Evolutionary conservation across 2,113 vertebrate genomes (phyloP), one percentile per base, ranked within the genome.

Genomic region (Macaca mulatta): DNA sequence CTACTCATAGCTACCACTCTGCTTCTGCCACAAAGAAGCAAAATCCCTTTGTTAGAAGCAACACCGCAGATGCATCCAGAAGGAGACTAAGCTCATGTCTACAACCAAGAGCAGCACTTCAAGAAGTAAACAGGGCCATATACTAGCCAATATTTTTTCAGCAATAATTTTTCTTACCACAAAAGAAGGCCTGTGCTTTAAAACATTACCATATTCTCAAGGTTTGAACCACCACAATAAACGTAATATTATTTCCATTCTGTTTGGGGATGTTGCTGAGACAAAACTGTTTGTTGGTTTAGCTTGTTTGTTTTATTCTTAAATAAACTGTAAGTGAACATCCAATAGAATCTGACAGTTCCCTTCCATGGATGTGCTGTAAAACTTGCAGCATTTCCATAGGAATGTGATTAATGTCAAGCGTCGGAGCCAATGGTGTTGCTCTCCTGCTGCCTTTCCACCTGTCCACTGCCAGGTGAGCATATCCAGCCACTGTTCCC

Each of bases 371-470:
- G 96, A 72, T 89, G 69, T 88, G 94, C 97, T 98, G 93, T 98
- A 97, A 97, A 97, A 96, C 93, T 55, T 5, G 57, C 72, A 93
- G 97, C 90, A 98, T 97, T 98, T 98, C 97, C 97, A 97, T 95
- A 97, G 96, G 98, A 98, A 98, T 98, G 98, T 98, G 98, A 98
- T 98, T 98, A 98, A 96, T 97, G 98, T 98, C 98, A 98, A 97
- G 94, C 9, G 0, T 0, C 18, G 75, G 96, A 98, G 94, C 95
- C 96, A 97, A 96, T 93, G 97, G 97, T 70, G 95, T 95, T 23
- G 17, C 97, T 89, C 97, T 98, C 98, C 98, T 59, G 97, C 98
- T 98, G 98, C 95, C 95, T 96, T 55, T 93, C 94, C 98, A 98
- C 98, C 98, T 98, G 98, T 93, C 98, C 0, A 0, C 95, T 98